phyloP scores from a whole-genome alignment of 2,888 invertebrate species.

The Andrena chrysosceles region DNA sequence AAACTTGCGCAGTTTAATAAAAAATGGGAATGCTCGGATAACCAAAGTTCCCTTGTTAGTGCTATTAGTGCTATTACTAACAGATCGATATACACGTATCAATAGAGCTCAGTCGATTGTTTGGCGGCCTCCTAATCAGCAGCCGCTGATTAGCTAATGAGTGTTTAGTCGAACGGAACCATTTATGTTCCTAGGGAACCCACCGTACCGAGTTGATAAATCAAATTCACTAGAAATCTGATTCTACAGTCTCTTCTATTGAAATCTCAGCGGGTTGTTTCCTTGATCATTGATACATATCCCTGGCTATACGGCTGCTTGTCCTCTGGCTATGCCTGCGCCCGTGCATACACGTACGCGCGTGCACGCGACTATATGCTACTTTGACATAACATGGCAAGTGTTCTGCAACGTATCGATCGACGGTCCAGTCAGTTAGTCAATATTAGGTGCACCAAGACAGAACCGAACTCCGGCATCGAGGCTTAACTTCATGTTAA shows the following conservation, averaged over 20 bases:
- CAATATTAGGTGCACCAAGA: constrained; percentile 55
- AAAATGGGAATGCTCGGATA: no score
- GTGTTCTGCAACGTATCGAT: constrained; percentile 57
- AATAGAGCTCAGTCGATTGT: not conserved
- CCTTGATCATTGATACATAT: constrained; percentile 22
- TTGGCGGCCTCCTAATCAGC: constrained; percentile 27
- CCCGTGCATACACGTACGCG: not conserved
- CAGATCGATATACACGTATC: not conserved
- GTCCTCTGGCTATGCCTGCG: no score
- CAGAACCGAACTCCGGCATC: constrained; percentile 24
- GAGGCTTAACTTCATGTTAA: constrained; percentile 52
- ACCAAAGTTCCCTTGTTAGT: no score
- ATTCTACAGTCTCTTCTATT: not conserved
- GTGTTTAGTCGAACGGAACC: no score
- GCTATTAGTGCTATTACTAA: constrained; percentile 21
- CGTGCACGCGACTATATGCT: not conserved
- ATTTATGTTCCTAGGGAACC: no score
- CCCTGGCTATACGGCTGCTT: not conserved
- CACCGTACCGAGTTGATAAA: no score
- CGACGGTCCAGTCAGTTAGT: constrained; percentile 47
- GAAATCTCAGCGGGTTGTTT: constrained; percentile 6
- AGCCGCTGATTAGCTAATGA: not conserved
- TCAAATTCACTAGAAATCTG: no score
- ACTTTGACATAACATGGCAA: constrained; percentile 44
- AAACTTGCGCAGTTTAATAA: no score